A percentile compares a stretch with the other conserved stretches of the same genome.
phyloP scores from a whole-genome alignment of 2,797 vertebrate species.

The Liparis tanakae region DNA sequence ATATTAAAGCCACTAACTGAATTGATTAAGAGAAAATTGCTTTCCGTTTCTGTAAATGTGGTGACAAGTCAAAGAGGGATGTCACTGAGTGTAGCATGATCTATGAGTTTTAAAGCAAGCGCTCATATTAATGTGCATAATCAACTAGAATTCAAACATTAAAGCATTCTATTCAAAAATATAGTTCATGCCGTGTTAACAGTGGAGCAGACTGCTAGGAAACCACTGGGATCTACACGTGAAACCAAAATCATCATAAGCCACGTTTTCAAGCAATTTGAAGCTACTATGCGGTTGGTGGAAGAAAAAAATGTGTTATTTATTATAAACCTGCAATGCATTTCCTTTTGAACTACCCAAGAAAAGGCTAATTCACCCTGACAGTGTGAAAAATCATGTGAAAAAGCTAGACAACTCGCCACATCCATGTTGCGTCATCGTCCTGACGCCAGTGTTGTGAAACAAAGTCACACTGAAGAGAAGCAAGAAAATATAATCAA shows the following conservation, averaged over 20 bases:
- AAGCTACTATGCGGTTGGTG: background rate
- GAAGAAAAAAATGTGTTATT: background rate
- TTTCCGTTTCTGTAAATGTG: background rate
- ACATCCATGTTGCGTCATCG: background rate
- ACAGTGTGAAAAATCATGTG: background rate
- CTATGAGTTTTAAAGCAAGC: slow-evolving; percentile 18
- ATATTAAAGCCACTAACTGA: slow-evolving; percentile 1
- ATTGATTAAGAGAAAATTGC: slow-evolving; percentile 10
- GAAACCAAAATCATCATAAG: slow-evolving; percentile 25
- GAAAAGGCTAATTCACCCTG: background rate
- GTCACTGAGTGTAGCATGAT: slow-evolving; percentile 3
- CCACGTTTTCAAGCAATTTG: slow-evolving; percentile 9
- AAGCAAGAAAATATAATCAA: slow-evolving; percentile 24
- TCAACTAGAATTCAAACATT: slow-evolving; percentile 14
- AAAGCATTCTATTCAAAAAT: slow-evolving; percentile 29
- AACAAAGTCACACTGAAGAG: slow-evolving; percentile 16
- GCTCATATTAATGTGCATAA: background rate
- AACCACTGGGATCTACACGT: slow-evolving; percentile 27
- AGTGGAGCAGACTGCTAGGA: slow-evolving; percentile 15
- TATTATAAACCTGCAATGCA: background rate
- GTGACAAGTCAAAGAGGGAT: slow-evolving; percentile 2
- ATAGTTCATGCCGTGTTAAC: slow-evolving; percentile 11
- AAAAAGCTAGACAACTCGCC: background rate
- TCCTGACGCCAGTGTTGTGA: background rate
- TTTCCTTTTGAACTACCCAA: background rate